Evolutionary conservation across 2,888 invertebrate genomes (phyloP), one percentile per base, ranked within the genome.

Genomic region (Argynnis bischoffii): DNA sequence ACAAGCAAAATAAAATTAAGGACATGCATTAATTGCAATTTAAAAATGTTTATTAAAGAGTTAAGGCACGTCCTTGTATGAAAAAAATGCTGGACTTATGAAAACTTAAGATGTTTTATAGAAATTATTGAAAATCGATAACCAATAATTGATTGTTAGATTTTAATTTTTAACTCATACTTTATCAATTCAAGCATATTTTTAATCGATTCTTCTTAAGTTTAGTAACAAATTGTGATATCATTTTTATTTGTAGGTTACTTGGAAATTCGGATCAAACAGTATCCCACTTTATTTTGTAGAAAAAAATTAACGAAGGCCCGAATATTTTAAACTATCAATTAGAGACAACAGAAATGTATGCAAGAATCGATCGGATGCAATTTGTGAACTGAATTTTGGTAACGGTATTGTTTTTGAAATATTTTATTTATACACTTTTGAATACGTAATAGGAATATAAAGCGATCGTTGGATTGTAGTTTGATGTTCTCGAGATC

Each of bases 271-370:
- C 46, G 51, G 54, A 57, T 16, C 35, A 56, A 65, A 6, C n/a
- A 6, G 46, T 53, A 57, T 65, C 41, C 51, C 31, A 51, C 18
- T 51, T 59, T 59, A 48, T 57, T 31, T 47, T 59, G 59, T 48
- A 48, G 48, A 48, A 41, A 15, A 15, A 46, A 46, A 5, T 48
- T 55, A 66, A 66, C 60, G 66, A 60, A 61, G 54, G 18, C 35
- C n/a, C 35, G 66, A 66, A 66, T 66, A 66, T 66, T 66, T 54
- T 60, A 60, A 59, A 61, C 55, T 50, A 66, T 66, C 66, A 66
- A 66, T 66, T 66, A 67, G 67, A 63, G 55, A 14, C 54, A 13
- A 31, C 55, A 15, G 35, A 13, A 55, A 64, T 55, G 55, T 64
- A 55, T 64, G 64, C 67, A 67, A 63, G 51, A 56, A 63, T 63